Conservation (phyloP, 2,888 invertebrate genomes). For the Eilema depressum region DNA sequence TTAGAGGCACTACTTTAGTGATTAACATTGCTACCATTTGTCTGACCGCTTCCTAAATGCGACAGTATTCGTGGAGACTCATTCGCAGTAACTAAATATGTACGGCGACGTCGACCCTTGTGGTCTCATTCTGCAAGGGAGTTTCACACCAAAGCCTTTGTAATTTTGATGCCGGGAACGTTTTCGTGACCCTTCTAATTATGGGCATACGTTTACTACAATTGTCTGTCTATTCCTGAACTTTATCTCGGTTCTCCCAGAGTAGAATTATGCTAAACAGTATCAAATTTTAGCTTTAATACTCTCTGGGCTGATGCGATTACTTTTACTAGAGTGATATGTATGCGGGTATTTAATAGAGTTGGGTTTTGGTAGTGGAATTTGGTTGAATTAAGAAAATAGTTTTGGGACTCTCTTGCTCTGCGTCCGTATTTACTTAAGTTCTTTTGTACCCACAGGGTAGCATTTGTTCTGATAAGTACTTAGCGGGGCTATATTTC, state of each 20-base stretch:
- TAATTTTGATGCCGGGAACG: slow-evolving; percentile 64
- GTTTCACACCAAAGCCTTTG: slow-evolving; percentile 63
- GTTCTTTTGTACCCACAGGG: background rate
- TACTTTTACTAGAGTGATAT: slow-evolving; percentile 11
- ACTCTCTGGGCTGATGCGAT: slow-evolving; percentile 5
- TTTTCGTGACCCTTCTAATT: slow-evolving; percentile 60
- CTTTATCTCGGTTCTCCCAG: slow-evolving; percentile 39
- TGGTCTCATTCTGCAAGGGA: slow-evolving; percentile 65
- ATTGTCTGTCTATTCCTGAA: slow-evolving; percentile 57
- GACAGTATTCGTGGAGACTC: slow-evolving; percentile 47
- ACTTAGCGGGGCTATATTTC: background rate
- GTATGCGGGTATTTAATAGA: slow-evolving; percentile 9
- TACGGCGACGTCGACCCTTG: slow-evolving; percentile 46
- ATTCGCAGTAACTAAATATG: slow-evolving; percentile 66
- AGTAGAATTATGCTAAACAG: slow-evolving; percentile 48
- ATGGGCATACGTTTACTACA: slow-evolving; percentile 56
- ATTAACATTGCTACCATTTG: slow-evolving; percentile 18
- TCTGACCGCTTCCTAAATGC: slow-evolving; percentile 32
- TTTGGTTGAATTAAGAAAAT: background rate
- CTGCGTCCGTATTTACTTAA: background rate
- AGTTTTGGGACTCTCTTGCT: background rate
- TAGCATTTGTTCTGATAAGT: background rate
- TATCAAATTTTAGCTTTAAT: slow-evolving; percentile 26
- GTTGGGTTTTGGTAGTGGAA: background rate
- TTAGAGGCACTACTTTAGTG: background rate